A percentile compares a stretch with the other conserved stretches of the same genome.
Evolutionary conservation across 2,888 invertebrate genomes (phyloP).

Genomic region (Actias luna): DNA sequence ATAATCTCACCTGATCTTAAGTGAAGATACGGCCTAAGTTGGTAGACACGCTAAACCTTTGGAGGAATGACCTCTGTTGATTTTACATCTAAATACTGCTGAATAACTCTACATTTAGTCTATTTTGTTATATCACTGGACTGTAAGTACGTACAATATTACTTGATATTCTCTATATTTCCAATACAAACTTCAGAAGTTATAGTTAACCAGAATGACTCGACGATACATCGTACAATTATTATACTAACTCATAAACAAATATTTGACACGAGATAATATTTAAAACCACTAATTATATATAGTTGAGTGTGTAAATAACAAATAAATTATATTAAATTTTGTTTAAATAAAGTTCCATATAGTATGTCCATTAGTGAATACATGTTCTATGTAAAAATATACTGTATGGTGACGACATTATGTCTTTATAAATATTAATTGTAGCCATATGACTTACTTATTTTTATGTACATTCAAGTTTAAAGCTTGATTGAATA

Average conservation of each 20-base stretch:
- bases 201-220: conserved; percentile 1
- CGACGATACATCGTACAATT: neutral
- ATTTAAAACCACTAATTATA: neutral
- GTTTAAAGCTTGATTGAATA: neutral
- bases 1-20: too few species aligned
- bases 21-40: too few species aligned
- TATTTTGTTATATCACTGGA: too few species aligned
- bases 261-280: neutral
- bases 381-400: too few species aligned
- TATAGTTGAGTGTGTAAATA: neutral
- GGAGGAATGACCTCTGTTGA: too few species aligned
- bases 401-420: too few species aligned
- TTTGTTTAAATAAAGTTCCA: neutral
- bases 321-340: neutral
- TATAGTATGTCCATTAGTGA: neutral
- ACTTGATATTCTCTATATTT: too few species aligned
- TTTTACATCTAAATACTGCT: too few species aligned
- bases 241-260: neutral
- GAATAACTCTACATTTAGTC: too few species aligned
- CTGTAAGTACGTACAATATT: too few species aligned
- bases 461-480: neutral
- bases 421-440: neutral
- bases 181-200: neutral
- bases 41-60: too few species aligned
- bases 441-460: neutral